Conservation (phyloP, 2,888 invertebrate species). For the Callinectes sapidus region DNA sequence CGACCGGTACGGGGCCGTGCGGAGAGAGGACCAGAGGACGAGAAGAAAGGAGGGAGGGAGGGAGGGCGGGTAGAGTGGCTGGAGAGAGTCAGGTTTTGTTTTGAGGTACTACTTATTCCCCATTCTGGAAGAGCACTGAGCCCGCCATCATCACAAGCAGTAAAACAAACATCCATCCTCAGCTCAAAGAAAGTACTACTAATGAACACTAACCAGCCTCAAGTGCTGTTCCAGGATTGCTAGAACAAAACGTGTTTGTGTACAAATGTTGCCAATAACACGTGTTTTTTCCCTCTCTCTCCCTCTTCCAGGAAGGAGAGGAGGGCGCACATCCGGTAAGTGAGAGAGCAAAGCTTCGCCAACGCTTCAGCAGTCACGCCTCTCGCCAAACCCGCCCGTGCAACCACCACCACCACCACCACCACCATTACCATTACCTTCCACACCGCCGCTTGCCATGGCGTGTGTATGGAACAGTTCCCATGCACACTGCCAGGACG, state of each 20-base stretch:
- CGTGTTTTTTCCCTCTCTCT: slow-evolving; percentile 66
- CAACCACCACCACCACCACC: neutral
- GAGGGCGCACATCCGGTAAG: slow-evolving; percentile 68
- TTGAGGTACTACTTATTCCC: slow-evolving; percentile 42
- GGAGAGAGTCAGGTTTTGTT: slow-evolving; percentile 58
- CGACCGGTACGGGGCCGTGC: neutral
- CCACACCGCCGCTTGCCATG: slow-evolving; percentile 11
- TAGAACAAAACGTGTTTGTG: slow-evolving; percentile 65
- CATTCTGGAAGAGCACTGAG: slow-evolving; percentile 63
- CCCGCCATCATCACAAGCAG: slow-evolving; percentile 23
- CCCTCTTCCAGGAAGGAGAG: slow-evolving; percentile 69
- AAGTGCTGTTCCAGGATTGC: slow-evolving; percentile 60
- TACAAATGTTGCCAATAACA: slow-evolving; percentile 69
- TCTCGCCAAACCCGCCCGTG: neutral
- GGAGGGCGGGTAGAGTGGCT: slow-evolving; percentile 61
- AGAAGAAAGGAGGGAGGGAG: neutral
- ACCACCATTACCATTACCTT: neutral
- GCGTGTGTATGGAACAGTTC: neutral
- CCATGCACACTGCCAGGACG: neutral
- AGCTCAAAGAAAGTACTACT: neutral
- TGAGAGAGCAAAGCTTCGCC: slow-evolving; percentile 42
- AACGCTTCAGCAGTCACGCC: slow-evolving; percentile 12
- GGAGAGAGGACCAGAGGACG: too few species aligned
- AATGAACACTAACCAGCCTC: slow-evolving; percentile 47
- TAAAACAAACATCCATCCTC: neutral